Evolutionary conservation across 2,888 invertebrate species (phyloP), one percentile per base, ranked within the genome.

Genomic region (Sabatieria punctata): DNA sequence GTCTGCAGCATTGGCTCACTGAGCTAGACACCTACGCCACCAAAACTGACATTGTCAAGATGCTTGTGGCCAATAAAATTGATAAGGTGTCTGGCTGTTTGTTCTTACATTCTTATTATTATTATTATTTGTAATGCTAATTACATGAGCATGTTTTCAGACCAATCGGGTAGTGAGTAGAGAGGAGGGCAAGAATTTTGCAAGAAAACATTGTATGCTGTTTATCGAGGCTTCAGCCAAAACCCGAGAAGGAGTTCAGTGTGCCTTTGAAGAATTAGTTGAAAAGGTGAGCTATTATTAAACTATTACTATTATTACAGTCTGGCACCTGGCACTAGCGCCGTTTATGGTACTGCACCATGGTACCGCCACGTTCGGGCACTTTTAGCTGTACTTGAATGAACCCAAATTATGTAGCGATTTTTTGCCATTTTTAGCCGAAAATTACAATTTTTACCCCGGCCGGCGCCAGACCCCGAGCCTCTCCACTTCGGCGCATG

Each of bases 161-260:
- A 74, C 78, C 59, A 73, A 74, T 42, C 76, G 91, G 37, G 80
- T 79, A 59, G 85, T 97, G 0, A 77, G 77, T 19, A 77, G 85
- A 41, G 89, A 93, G 54, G 88, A 91, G 60, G 97, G 93, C 0
- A 74, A 88, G 58, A 80, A 81, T 56, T 97, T 95, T 72, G 97
- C 97, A 4, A 78, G 86, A 61, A 81, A 83, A 63, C 85, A 97
- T 72, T 81, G 88, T 57, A 86, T 93, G 66, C 72, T 97, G 38
- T 97, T 93, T 65, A 85, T 97, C 52, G 97, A 97, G 71, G 85
- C 93, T 50, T 89, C 89, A 65, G 95, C 97, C 2, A 91, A 91
- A 71, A 91, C 91, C 11, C 82, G 80, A 58, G 89, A 91, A 68
- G 89, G 88, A 37, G 91, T 97, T 27, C 80, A 83, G 61, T 69